Base-by-base conservation (phyloP, 2,888 invertebrate genomes). In the Teinopalpus imperialis region DNA sequence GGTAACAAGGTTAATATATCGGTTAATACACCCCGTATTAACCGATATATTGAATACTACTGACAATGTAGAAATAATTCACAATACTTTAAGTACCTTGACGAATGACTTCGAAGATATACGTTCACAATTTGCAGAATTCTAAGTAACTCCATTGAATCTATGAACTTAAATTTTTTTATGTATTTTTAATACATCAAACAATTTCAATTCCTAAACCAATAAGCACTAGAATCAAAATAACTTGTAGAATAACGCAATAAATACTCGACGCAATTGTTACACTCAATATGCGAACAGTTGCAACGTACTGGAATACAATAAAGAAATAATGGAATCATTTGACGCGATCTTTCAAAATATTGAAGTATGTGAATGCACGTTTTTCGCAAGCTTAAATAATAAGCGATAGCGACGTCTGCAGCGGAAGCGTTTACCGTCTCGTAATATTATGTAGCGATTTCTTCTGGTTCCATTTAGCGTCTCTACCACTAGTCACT, bases 271-370 rank as follows among this genome's bases (percentile, higher is more conserved):
- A 48, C 27, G 34, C 49, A 37, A 54, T 49, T 52, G 49, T 54
- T 41, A 48, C 52, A 48, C 34, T 49, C 37, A 48, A 45, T 49
- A 49, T 53, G 59, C 53, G 56, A 55, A 61, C 57, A 62, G 56
- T 62, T 65, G 66, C 63, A 57, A 60, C 59, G 56, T 49, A 52
- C 45, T 48, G 54, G 46, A 53, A 62, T 56, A 70, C 67, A 71
- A 77, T 71, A 62, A 65, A 41, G 62, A 63, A 62, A 69, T 74
- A 78, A 76, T 78, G 70, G 65, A 68, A 78, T 81, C 79, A 73
- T 75, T 76, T 76, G 81, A 77, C 77, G 74, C 66, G 71, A 81
- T 81, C 80, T 78, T 67, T 76, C 74, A 74, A 68, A 78, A 81
- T 76, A 81, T 77, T 80, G 68, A 67, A 56, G 61, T 65, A 57